Evolutionary conservation across 2,888 invertebrate genomes (phyloP).

Genomic region (Mesochorus sp.): DNA sequence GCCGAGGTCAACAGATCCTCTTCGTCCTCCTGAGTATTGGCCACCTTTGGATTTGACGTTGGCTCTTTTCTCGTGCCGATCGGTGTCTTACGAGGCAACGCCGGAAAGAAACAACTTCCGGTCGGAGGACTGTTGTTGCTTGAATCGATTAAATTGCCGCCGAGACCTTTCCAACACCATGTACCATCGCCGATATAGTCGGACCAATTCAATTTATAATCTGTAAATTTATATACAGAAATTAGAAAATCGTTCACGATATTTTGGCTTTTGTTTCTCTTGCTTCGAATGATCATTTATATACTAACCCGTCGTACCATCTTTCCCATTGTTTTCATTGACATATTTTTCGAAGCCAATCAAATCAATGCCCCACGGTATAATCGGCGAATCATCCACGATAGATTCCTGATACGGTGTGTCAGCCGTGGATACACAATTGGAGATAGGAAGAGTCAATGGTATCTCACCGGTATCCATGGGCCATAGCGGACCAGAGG

Average conservation of each 20-base stretch:
- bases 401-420: constrained; percentile 75
- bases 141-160: constrained; percentile 84
- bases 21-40: constrained; percentile 79
- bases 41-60: constrained; percentile 70
- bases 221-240: constrained; percentile 63
- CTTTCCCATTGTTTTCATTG: constrained; percentile 74
- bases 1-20: constrained; percentile 90
- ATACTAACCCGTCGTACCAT: constrained; percentile 72
- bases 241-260: not conserved
- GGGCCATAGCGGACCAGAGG: constrained; percentile 79
- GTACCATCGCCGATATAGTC: constrained; percentile 80
- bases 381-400: constrained; percentile 77
- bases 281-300: not conserved
- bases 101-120: constrained; percentile 86
- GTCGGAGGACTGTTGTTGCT: constrained; percentile 85
- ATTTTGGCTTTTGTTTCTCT: no score
- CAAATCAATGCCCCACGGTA: constrained; percentile 79
- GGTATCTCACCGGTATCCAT: constrained; percentile 73
- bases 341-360: constrained; percentile 77
- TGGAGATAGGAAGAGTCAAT: constrained; percentile 73
- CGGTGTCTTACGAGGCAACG: constrained; percentile 81
- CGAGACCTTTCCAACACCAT: constrained; percentile 81
- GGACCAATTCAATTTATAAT: constrained; percentile 77
- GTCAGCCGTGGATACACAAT: constrained; percentile 69
- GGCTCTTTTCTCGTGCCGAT: constrained; percentile 59